These are phyloP conservation scores for Manis pentadactyla DNA, from an alignment of 2,797 vertebrate species.

Conservation along the genomic window DNA sequence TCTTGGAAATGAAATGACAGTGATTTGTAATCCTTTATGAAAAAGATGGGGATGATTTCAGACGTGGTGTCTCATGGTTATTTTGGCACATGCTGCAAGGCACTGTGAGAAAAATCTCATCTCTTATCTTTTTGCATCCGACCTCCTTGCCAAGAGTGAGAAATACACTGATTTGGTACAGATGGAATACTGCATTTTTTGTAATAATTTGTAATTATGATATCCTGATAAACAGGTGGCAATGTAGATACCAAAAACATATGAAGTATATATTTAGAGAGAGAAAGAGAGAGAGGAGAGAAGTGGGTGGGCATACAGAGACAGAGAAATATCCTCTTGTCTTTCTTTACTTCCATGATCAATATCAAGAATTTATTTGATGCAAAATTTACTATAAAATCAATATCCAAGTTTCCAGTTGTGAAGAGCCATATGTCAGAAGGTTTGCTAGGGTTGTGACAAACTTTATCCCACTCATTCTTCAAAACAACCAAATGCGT, in stretches of 20 bases:
- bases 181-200: background rate
- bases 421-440: background rate
- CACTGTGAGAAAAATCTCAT: background rate
- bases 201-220: constrained; percentile 24
- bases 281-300: background rate
- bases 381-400: constrained; percentile 8
- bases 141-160: constrained; percentile 27
- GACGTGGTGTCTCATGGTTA: background rate
- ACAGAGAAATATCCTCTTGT: background rate
- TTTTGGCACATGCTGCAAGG: constrained; percentile 30
- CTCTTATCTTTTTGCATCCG: constrained; percentile 16
- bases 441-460: background rate
- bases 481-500: background rate
- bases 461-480: background rate
- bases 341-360: background rate
- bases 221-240: constrained; percentile 19
- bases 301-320: background rate
- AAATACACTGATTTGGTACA: background rate
- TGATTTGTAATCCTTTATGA: constrained; percentile 58
- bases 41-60: constrained; percentile 44
- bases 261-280: background rate
- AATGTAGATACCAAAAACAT: background rate
- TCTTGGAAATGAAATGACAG: constrained; percentile 56
- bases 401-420: background rate
- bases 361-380: background rate